Evolutionary conservation across 2,113 vertebrate genomes (phyloP).

Genomic region (Callaeas wilsoni): DNA sequence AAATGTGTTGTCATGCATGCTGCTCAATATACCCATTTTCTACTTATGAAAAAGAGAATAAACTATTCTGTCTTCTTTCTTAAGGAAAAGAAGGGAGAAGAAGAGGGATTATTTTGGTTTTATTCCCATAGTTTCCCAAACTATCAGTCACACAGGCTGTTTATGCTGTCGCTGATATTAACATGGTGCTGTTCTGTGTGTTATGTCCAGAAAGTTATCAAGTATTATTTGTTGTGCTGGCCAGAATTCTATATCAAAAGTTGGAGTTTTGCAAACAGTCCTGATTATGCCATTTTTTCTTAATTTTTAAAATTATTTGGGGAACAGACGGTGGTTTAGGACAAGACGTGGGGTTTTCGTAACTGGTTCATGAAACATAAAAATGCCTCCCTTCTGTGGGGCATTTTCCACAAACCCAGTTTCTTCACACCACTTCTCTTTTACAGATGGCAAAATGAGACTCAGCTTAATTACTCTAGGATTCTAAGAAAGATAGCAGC

Average conservation of each 20-base stretch:
- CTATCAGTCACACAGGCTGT: not conserved
- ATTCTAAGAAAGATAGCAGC: constrained; percentile 23
- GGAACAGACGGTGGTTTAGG: not conserved
- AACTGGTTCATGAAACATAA: not conserved
- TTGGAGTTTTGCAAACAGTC: not conserved
- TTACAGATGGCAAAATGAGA: constrained; percentile 52
- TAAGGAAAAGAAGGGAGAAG: not conserved
- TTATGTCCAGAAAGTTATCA: not conserved
- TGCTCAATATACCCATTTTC: not conserved
- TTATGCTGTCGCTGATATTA: not conserved
- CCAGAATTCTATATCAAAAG: not conserved
- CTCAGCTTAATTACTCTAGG: constrained; percentile 35
- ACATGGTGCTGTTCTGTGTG: not conserved
- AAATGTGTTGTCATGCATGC: not conserved
- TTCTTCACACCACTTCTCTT: constrained; percentile 26
- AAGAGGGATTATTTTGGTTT: not conserved
- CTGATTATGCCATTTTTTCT: not conserved
- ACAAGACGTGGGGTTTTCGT: not conserved
- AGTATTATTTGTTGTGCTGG: not conserved
- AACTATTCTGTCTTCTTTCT: not conserved
- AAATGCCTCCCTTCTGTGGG: constrained; percentile 29
- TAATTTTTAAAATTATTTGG: not conserved
- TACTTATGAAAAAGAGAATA: not conserved
- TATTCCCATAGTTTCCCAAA: not conserved
- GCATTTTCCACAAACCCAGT: constrained; percentile 23